Conservation (phyloP, 2,888 invertebrate genomes). For the Microplitis manilae region DNA sequence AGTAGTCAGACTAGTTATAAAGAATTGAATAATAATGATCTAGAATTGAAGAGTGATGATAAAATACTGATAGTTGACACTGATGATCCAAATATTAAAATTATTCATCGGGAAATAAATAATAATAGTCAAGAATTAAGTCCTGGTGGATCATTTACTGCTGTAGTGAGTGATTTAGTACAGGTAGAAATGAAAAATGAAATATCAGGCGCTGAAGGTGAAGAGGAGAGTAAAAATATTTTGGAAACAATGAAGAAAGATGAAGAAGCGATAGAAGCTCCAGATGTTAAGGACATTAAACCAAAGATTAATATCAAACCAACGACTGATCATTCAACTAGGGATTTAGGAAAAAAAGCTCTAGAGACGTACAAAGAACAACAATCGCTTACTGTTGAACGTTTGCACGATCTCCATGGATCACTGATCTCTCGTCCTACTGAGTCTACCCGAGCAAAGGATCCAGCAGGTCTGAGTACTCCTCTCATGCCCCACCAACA, state of each 20-base stretch:
- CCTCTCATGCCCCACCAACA: conserved; percentile 85
- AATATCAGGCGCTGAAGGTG: background rate
- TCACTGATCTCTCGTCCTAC: conserved; percentile 80
- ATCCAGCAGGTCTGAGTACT: conserved; percentile 77
- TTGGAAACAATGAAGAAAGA: background rate
- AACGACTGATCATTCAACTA: background rate
- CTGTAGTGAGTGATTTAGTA: background rate
- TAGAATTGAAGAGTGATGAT: background rate
- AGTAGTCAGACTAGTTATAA: background rate
- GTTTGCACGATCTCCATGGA: conserved; percentile 76
- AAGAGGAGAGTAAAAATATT: background rate
- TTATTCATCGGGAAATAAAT: background rate
- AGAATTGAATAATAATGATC: background rate
- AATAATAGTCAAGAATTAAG: background rate
- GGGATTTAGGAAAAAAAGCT: background rate
- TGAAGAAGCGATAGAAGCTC: background rate
- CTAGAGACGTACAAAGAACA: background rate
- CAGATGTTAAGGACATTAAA: background rate
- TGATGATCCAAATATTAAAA: background rate
- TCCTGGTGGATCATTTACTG: too few relatives aligned
- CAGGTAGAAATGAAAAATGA: background rate
- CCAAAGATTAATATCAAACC: background rate
- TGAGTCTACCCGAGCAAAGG: conserved; percentile 72
- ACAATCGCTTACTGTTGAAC: background rate
- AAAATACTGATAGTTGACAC: background rate